These are phyloP conservation scores for Crotalus helleri DNA, from an alignment of 2,113 vertebrate genomes.

Conservation along the genomic window DNA sequence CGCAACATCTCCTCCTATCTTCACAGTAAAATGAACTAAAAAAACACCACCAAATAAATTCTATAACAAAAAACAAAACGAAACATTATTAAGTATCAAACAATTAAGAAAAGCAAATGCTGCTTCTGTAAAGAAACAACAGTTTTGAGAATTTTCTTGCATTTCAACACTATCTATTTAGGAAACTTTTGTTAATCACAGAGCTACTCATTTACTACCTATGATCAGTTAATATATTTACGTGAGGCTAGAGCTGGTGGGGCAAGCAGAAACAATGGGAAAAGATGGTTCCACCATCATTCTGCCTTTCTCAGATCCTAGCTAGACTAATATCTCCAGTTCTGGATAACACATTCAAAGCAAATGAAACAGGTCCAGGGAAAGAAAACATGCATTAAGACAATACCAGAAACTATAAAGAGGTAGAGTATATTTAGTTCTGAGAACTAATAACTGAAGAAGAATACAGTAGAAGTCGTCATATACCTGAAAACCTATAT, in stretches of 20 bases:
- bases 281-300: background rate
- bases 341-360: background rate
- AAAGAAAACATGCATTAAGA: background rate
- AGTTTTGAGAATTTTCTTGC: background rate
- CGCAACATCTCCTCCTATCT: background rate
- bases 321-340: background rate
- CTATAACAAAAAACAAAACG: background rate
- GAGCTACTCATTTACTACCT: background rate
- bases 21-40: background rate
- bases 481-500: background rate
- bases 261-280: background rate
- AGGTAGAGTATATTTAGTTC: background rate
- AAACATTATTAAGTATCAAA: background rate
- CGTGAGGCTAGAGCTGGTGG: background rate
- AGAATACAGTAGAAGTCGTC: background rate
- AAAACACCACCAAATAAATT: background rate
- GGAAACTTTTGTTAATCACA: background rate
- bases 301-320: background rate
- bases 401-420: background rate
- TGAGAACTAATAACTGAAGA: background rate
- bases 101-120: background rate
- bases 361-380: background rate
- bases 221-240: background rate
- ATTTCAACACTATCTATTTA: background rate
- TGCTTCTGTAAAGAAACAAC: background rate